These are phyloP conservation scores for Drosophila paramelanica DNA, from an alignment of 2,888 invertebrate genomes.

Conservation along the genomic window DNA sequence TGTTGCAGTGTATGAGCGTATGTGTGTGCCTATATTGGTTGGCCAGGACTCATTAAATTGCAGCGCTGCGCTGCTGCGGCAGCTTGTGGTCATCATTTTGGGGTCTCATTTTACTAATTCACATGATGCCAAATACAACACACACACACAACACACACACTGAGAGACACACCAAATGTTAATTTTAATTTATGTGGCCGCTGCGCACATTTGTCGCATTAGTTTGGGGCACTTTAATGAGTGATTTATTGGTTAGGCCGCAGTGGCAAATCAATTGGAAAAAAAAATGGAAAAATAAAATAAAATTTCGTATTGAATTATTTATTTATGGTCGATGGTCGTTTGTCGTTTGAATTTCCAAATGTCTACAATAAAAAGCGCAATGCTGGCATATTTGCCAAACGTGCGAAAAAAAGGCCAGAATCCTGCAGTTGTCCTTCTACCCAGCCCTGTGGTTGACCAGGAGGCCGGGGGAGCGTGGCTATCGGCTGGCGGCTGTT, in stretches of 20 bases:
- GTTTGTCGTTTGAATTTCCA: conserved; percentile 27
- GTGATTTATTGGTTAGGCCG: conserved; percentile 74
- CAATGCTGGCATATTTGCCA: conserved; percentile 36
- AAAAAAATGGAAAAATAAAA: conserved; percentile 20
- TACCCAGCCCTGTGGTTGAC: conserved; percentile 25
- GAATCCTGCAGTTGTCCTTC: not conserved
- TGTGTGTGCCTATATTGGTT: conserved; percentile 13
- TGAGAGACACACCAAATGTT: conserved; percentile 53
- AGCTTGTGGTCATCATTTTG: conserved; percentile 73
- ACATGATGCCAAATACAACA: conserved; percentile 53
- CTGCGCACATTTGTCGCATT: conserved; percentile 75
- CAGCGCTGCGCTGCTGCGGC: conserved; percentile 60
- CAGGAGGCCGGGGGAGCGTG: not conserved
- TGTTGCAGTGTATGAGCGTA: conserved; percentile 17
- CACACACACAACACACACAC: conserved; percentile 12
- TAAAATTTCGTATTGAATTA: conserved; percentile 64
- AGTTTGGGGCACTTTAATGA: conserved; percentile 75
- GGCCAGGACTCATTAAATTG: conserved; percentile 69
- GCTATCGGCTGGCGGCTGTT: conserved; percentile 62
- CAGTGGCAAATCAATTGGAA: conserved; percentile 49
- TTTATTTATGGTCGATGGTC: conserved; percentile 62
- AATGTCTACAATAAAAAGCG: conserved; percentile 57
- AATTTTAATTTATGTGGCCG: conserved; percentile 79
- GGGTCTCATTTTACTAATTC: conserved; percentile 78
- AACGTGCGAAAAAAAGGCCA: conserved; percentile 43